Percentiles rank a stretch among this genome's conserved stretches.
phyloP scores from a whole-genome alignment of 2,113 vertebrate species.

The Urocolius indicus region DNA sequence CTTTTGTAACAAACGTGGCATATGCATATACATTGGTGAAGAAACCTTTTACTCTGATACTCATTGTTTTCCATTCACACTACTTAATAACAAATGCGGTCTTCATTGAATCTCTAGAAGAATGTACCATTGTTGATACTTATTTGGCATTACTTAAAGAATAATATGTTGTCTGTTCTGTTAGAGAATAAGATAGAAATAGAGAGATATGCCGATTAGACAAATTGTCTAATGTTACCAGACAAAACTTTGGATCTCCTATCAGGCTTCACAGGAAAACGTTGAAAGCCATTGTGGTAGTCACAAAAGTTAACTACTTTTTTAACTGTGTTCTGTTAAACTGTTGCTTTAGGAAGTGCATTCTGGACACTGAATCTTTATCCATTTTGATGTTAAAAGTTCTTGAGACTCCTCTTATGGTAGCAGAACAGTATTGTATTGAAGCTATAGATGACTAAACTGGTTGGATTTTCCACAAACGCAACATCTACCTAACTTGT shows the following conservation, averaged over 20 bases:
- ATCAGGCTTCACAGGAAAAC: background rate
- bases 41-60: background rate
- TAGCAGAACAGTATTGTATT: background rate
- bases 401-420: background rate
- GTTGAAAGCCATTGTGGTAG: background rate
- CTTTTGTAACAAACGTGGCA: background rate
- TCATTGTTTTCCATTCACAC: background rate
- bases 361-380: background rate
- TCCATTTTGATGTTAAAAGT: background rate
- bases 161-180: background rate
- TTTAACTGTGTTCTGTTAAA: background rate
- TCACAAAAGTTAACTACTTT: background rate
- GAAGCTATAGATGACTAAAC: background rate
- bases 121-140: background rate
- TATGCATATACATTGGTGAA: background rate
- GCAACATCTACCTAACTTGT: rapidly evolving
- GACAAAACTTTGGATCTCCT: background rate
- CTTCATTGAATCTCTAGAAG: background rate
- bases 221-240: background rate
- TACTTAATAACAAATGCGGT: background rate
- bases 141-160: background rate
- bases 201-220: background rate
- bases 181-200: background rate
- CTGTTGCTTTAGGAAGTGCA: background rate
- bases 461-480: background rate